Base-by-base conservation (phyloP, 2,797 vertebrate genomes). In the Percopsis omiscomaycus region DNA sequence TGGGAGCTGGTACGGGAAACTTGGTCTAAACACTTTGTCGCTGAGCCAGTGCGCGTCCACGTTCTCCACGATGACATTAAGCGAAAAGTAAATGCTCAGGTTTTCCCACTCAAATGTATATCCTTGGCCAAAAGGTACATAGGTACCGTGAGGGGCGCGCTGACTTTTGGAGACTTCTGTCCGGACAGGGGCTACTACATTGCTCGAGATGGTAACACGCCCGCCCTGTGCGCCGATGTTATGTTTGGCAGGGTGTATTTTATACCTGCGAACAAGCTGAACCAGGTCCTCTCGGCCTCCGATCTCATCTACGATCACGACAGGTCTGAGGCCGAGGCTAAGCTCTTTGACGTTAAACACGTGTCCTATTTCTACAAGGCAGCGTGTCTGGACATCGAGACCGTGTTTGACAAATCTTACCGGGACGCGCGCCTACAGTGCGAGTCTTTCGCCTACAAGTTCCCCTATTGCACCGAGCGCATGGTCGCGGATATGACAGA, bases 151-250 rank as follows among this genome's bases (percentile, higher is more conserved):
- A 37, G 13, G 27, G 72, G 77, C 0, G 72, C 72, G 0, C 55
- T 79, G 15, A 78, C 75, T 0, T 78, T 78, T 3, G 60, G 71
- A 0, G 75, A 78, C n/a, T 74, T 78, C 2, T 70, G 67, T 3
- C 12, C 68, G 0, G 59, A 74, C 3, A 58, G 2, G 4, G 67
- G 71, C 0, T 70, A 64, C 30, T 78, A 74, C 22, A 0, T 64
- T 0, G 46, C 48, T 2, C 45, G 51, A 6, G 66, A 77, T 1
- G 60, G 75, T 0, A 78, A 78, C 30, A 74, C 71, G 0, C 67
- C 71, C 0, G 75, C 71, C 0, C 49, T 78, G 1, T 78, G 71
- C 32, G 46, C 46, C 0, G 50, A 51, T 4, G 61, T 79, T 1
- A 75, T 75, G 69, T 79, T 63, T 2, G 70, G 70, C 0, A 9